Percentiles rank a stretch among this genome's conserved stretches.
phyloP scores from a whole-genome alignment of 2,797 vertebrate genomes.

The Acanthurus tractus region DNA sequence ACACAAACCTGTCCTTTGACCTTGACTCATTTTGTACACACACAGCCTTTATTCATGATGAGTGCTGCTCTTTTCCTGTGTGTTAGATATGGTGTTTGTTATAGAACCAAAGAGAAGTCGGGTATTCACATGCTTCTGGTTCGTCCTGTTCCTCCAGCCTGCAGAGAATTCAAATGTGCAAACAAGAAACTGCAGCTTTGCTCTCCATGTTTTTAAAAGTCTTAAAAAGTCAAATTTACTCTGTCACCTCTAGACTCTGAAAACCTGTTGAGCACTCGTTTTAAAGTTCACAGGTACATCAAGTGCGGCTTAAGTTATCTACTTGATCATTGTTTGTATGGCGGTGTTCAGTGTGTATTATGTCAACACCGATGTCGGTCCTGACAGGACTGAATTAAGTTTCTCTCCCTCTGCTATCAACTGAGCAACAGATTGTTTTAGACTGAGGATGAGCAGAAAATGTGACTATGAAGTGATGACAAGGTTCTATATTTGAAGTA shows the following conservation, averaged over 20 bases:
- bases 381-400: neutral
- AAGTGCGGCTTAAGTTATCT: neutral
- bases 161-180: constrained; percentile 1
- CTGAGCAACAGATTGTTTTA: neutral
- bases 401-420: neutral
- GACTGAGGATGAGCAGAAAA: neutral
- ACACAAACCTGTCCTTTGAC: neutral
- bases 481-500: neutral
- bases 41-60: neutral
- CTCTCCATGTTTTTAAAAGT: neutral
- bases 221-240: constrained; percentile 4
- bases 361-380: constrained; percentile 6
- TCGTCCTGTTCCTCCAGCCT: constrained; percentile 13
- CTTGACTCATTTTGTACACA: neutral
- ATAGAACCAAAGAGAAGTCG: neutral
- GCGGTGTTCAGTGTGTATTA: constrained; percentile 9
- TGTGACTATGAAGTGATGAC: neutral
- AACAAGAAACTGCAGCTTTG: neutral
- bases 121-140: neutral
- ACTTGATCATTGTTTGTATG: neutral
- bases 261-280: neutral
- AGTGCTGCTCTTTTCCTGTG: neutral
- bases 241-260: neutral
- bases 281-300: neutral
- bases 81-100: neutral